Percentiles rank a stretch among this genome's conserved stretches.
These are phyloP conservation scores for Bombus sibiricus DNA, from an alignment of 1,140 invertebrate genomes.

Conservation along the genomic window DNA sequence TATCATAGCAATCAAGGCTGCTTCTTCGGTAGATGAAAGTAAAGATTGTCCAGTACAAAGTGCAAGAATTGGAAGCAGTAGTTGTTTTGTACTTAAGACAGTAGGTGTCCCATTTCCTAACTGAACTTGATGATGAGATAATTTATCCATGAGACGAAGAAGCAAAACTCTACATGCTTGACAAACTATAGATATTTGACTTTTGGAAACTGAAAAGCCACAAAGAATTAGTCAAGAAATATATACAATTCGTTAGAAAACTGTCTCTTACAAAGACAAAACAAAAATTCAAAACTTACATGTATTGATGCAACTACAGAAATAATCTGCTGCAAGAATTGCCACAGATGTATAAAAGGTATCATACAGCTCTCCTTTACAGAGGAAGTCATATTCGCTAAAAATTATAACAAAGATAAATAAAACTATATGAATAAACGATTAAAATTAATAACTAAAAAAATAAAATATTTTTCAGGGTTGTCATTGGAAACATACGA, in stretches of 20 bases:
- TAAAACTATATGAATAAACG: slow-evolving; percentile 55
- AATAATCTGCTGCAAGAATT: slow-evolving; percentile 89
- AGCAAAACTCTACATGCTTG: slow-evolving; percentile 85
- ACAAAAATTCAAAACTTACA: slow-evolving; percentile 84
- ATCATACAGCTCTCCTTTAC: slow-evolving; percentile 89
- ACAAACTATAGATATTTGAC: slow-evolving; percentile 84
- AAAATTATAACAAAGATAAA: slow-evolving; percentile 74
- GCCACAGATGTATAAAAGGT: slow-evolving; percentile 91
- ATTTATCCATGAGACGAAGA: slow-evolving; percentile 83
- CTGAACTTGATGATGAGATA: slow-evolving; percentile 77
- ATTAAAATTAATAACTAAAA: slow-evolving; percentile 42
- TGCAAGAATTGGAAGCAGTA: slow-evolving; percentile 85
- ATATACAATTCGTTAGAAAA: not conserved
- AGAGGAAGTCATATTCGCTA: slow-evolving; percentile 89
- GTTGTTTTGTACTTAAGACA: slow-evolving; percentile 82
- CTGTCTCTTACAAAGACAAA: not conserved
- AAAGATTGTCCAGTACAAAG: slow-evolving; percentile 85
- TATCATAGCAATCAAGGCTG: slow-evolving; percentile 86
- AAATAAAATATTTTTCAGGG: slow-evolving; percentile 68
- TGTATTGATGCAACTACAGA: slow-evolving; percentile 86
- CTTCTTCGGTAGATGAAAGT: slow-evolving; percentile 84
- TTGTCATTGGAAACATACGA: slow-evolving; percentile 63
- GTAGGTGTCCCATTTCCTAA: slow-evolving; percentile 73
- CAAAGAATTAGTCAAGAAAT: not conserved
- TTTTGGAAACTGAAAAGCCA: slow-evolving; percentile 84